Evolutionary conservation across 2,113 vertebrate genomes (phyloP), one percentile per base, ranked within the genome.

Genomic region (Plecturocebus donacophilus): DNA sequence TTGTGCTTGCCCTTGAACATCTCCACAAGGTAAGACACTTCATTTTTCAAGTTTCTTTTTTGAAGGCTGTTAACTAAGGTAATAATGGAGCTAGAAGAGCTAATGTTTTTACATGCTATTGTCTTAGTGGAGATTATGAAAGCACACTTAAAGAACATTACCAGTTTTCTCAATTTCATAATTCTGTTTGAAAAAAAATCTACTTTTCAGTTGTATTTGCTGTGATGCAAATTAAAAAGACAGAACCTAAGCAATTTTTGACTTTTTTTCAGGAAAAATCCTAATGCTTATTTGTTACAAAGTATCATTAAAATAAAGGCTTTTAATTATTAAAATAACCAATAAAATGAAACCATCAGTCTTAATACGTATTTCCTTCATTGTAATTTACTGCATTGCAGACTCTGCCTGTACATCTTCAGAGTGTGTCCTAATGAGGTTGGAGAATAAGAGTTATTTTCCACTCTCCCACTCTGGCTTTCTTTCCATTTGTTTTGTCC

Each of bases 1-100:
- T 99, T 0, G 99, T 99, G 91, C 98, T 99, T 94, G 99, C 99
- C 32, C 98, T 99, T 21, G 99, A 99, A 91, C 99, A 99, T 97
- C 99, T 99, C 52, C 99, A 99, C 98, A 99, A 99, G 99, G 99
- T 99, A 98, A 99, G 96, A 14, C 10, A 25, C 71, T 42, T 85
- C 68, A 3, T 25, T 38, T 54, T 90, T 47, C 8, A 45, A 25
- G 0, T 81, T 86, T 61, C 66, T 25, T 25, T 79, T 54, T 20
- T 10, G 1, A 38, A 75, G 1, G 42, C 54, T 64, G 2, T 20
- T 56, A 17, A 27, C 71, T 19, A 45, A 66, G 27, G 35, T 66
- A 9, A 21, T 17, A 52, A 9, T 30, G 38, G 64, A 54, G 3
- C 58, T 40, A 0, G 45, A 23, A 45, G 52, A 71, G 71, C 47